Evolutionary conservation across 2,797 vertebrate species (phyloP).

Genomic region (Remorina albescens): DNA sequence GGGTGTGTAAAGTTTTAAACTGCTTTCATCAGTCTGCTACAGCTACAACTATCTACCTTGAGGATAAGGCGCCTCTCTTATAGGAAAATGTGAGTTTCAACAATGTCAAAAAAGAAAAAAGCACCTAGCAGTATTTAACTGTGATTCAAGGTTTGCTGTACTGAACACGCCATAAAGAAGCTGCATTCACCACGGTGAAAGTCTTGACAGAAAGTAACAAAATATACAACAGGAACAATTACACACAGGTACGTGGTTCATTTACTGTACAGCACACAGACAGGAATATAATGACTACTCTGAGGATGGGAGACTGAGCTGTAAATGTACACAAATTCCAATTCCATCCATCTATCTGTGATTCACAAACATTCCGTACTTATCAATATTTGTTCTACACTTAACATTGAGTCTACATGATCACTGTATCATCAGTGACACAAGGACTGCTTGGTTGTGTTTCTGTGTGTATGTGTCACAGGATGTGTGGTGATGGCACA

Average conservation of each 20-base stretch:
- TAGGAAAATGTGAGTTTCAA: background rate
- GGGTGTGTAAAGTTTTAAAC: background rate
- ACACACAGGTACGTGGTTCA: background rate
- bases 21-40: background rate
- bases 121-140: background rate
- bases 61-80: background rate
- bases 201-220: background rate
- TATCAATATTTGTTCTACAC: background rate
- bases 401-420: slow-evolving; percentile 18
- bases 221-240: background rate
- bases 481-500: background rate
- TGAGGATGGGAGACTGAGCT: background rate
- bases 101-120: background rate
- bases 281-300: background rate
- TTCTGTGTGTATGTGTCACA: background rate
- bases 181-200: background rate
- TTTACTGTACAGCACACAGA: background rate
- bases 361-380: background rate
- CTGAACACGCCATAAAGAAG: background rate
- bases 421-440: slow-evolving; percentile 13
- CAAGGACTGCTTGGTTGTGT: slow-evolving; percentile 4
- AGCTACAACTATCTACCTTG: background rate
- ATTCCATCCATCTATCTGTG: too few relatives aligned
- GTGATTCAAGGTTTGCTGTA: background rate
- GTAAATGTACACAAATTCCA: background rate